phyloP scores from a whole-genome alignment of 2,113 vertebrate genomes.

The Leiothrix lutea region DNA sequence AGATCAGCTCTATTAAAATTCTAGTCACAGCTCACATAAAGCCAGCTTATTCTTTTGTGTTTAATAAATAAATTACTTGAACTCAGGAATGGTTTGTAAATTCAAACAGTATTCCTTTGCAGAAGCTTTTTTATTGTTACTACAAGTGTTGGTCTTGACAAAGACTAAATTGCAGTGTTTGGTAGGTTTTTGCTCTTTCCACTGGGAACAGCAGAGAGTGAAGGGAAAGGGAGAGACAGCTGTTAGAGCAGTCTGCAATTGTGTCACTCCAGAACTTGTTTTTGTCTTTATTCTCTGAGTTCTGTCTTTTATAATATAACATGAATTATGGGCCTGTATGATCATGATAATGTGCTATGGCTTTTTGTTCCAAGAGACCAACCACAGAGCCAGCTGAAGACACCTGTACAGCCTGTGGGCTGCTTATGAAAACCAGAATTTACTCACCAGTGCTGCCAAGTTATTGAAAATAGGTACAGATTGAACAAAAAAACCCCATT shows the following conservation, averaged over 20 bases:
- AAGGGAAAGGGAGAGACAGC: background rate
- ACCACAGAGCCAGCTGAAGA: background rate
- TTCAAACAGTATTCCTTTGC: conserved; percentile 6
- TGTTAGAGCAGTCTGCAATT: background rate
- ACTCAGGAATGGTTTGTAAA: conserved; percentile 11
- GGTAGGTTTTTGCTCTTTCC: background rate
- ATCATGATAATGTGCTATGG: background rate
- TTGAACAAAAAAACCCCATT: background rate
- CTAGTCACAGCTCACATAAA: conserved; percentile 42
- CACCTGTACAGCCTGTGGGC: background rate
- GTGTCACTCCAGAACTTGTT: background rate
- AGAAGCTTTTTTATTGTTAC: background rate
- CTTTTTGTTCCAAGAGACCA: background rate
- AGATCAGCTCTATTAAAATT: conserved; percentile 33
- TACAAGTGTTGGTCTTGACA: background rate
- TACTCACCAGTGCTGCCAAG: background rate
- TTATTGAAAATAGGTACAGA: background rate
- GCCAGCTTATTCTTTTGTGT: conserved; percentile 6
- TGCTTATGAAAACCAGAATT: background rate
- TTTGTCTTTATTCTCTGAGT: background rate
- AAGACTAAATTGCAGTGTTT: background rate
- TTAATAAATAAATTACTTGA: conserved; percentile 53
- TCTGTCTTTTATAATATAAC: background rate
- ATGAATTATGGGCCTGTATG: background rate
- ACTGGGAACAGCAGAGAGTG: background rate